Base-by-base conservation (phyloP, 2,888 invertebrate genomes). In the Thalpophila matura region DNA sequence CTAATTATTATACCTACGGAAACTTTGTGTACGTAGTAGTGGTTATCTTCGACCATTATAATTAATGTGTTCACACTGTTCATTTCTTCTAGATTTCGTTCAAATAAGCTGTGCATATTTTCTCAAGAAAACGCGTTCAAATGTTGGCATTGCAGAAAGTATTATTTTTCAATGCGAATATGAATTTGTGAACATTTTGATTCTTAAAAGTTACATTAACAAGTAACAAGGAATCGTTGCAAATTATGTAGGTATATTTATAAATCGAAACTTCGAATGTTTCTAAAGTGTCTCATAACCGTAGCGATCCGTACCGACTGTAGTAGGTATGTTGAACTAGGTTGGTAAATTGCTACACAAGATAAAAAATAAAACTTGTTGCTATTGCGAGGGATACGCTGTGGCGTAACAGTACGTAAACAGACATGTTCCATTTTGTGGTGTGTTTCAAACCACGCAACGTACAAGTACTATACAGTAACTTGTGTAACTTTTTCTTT, bases 401-500 rank as follows among this genome's bases (percentile, higher is more conserved):
- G 49, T 46, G 29, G 38, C 18, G 51, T 57, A 73, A 58, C 42
- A 55, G 38, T 46, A 55, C 24, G 27, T 56, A 72, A 79, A 60
- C 66, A 69, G 55, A 66, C 55, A 53, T 62, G 62, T 75, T 57
- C 56, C 57, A 54, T 75, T 72, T 69, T 53, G 56, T 54, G 62
- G 53, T 51, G 29, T 75, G 63, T 75, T 63, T 38, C 38, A 38
- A 51, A 62, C 71, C 58, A 37, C 58, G 47, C 54, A 55, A 40
- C 38, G 56, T 50, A 47, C 46, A 22, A 45, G 31, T 38, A 43
- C 26, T 46, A 56, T 60, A 58, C 40, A 45, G 61, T 56, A 54
- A 59, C 69, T 63, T 49, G 47, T 59, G 40, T 67, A 53, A 58
- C 73, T 69, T 76, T 77, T 71, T 64, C 71, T 75, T 49, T 75